These are phyloP conservation scores for Cinclus mexicanus DNA, from an alignment of 2,113 vertebrate species.

Conservation along the genomic window DNA sequence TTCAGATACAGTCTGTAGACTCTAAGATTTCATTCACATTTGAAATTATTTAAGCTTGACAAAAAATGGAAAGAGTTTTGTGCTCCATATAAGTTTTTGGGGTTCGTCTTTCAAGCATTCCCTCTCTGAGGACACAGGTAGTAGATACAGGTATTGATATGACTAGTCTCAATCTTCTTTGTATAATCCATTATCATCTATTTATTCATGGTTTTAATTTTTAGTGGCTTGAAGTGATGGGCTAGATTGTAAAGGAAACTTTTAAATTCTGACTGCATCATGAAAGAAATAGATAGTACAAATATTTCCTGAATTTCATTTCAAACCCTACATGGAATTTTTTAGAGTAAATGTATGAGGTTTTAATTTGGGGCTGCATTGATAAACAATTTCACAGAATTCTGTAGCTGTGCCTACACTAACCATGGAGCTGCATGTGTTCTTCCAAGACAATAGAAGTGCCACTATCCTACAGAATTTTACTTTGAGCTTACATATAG, in stretches of 20 bases:
- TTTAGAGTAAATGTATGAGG: neutral
- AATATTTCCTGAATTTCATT: neutral
- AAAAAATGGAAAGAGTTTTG: neutral
- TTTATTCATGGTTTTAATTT: neutral
- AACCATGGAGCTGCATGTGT: neutral
- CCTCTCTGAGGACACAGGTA: neutral
- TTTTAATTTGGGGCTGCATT: neutral
- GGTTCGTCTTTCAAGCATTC: neutral
- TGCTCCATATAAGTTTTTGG: neutral
- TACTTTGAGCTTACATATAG: neutral
- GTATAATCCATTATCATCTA: neutral
- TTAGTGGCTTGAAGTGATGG: neutral
- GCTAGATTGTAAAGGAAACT: neutral
- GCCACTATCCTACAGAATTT: neutral
- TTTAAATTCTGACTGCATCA: neutral
- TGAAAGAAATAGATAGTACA: neutral
- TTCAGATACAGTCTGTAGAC: neutral
- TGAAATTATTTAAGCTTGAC: neutral
- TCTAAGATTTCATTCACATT: neutral
- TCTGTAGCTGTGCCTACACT: neutral
- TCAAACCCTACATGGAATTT: neutral
- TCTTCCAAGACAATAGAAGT: neutral
- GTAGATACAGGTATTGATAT: neutral
- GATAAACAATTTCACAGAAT: neutral
- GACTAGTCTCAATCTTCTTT: neutral